Conservation (phyloP, 2,888 invertebrate genomes). For the Catocala fraxini region DNA sequence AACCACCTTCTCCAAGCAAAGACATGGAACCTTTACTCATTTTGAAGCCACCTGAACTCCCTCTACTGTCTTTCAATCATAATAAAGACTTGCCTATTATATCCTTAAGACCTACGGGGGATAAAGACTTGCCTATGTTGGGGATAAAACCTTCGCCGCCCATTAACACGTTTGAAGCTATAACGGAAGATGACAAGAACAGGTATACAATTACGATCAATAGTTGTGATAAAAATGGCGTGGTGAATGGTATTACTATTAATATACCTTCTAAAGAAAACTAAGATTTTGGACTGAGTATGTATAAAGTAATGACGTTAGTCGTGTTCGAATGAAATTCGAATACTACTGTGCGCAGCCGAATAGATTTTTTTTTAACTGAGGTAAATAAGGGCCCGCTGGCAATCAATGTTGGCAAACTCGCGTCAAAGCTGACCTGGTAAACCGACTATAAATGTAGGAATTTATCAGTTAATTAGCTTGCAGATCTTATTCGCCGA, state of each 20-base stretch:
- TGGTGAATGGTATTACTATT: slow-evolving; percentile 73
- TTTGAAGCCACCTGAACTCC: slow-evolving; percentile 22
- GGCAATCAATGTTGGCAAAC: too few relatives aligned
- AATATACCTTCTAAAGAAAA: slow-evolving; percentile 64
- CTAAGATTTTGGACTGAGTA: slow-evolving; percentile 22
- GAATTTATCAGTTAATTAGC: too few relatives aligned
- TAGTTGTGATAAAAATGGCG: slow-evolving; percentile 62
- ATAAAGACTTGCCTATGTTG: slow-evolving; percentile 21
- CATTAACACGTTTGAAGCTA: background rate
- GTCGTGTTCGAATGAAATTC: too few relatives aligned
- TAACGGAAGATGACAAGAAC: slow-evolving; percentile 36
- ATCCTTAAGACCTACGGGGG: background rate
- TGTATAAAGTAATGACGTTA: background rate
- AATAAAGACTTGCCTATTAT: slow-evolving; percentile 15
- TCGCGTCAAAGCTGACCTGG: too few relatives aligned
- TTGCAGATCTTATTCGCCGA: too few relatives aligned
- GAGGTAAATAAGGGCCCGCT: too few relatives aligned
- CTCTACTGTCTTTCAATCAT: slow-evolving; percentile 20
- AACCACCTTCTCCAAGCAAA: slow-evolving; percentile 17
- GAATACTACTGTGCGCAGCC: too few relatives aligned
- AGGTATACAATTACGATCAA: slow-evolving; percentile 73
- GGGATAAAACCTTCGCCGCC: slow-evolving; percentile 15
- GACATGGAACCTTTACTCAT: slow-evolving; percentile 11
- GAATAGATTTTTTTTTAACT: too few relatives aligned
- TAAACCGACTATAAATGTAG: too few relatives aligned